phyloP scores from a whole-genome alignment of 2,113 vertebrate species.

The Oryctolagus cuniculus region DNA sequence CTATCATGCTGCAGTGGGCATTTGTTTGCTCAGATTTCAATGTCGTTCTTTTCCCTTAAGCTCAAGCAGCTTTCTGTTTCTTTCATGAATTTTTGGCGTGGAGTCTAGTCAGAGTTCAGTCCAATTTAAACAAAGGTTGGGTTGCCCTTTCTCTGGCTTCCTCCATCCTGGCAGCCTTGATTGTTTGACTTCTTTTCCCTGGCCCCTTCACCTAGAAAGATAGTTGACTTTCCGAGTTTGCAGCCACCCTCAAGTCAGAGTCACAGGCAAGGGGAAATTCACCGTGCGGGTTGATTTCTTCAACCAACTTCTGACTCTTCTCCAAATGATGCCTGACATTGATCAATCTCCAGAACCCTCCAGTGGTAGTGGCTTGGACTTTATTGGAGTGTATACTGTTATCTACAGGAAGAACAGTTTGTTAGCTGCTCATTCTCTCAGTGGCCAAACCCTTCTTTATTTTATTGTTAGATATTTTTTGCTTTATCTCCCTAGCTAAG shows the following conservation, averaged over 20 bases:
- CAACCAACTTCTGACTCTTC: neutral
- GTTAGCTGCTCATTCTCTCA: neutral
- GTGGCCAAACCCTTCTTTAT: neutral
- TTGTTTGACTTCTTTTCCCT: neutral
- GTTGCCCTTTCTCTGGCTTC: neutral
- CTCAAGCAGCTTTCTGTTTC: neutral
- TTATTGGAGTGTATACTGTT: neutral
- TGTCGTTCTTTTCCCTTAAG: neutral
- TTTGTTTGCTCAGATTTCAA: neutral
- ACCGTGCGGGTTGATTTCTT: neutral
- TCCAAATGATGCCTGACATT: neutral
- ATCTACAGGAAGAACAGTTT: conserved; percentile 24
- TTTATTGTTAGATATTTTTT: conserved; percentile 24
- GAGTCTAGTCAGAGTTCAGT: neutral
- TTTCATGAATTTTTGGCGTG: neutral
- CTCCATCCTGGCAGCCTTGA: neutral
- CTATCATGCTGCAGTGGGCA: neutral
- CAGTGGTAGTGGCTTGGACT: neutral
- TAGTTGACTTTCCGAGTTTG: neutral
- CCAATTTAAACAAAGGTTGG: conserved; percentile 25
- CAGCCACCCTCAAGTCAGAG: neutral
- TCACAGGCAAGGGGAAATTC: neutral
- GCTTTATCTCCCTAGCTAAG: conserved; percentile 1
- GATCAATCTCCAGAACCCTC: neutral
- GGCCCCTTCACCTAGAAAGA: neutral